Evolutionary conservation across 2,113 vertebrate species (phyloP).

Genomic region (Brachypteracias leptosomus): DNA sequence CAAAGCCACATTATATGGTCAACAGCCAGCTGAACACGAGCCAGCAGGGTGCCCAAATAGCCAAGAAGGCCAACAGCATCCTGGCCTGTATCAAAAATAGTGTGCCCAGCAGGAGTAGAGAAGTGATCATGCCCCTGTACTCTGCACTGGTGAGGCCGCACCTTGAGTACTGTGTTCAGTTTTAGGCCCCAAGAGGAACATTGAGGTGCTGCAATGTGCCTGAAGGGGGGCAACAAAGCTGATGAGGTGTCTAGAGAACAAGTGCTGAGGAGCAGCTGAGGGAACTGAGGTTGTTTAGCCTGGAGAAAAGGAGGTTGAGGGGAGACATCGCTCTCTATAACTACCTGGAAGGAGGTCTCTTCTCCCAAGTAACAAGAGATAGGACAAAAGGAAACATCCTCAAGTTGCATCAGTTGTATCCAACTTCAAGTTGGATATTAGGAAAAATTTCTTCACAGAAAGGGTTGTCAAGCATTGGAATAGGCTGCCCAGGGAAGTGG

Average conservation of each 20-base stretch:
- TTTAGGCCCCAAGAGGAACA: background rate
- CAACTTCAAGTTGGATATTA: background rate
- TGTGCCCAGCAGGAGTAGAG: background rate
- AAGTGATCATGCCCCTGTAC: too few species aligned
- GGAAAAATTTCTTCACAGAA: background rate
- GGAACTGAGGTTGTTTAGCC: background rate
- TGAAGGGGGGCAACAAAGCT: fast-evolving
- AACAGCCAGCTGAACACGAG: background rate
- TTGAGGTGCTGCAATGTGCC: background rate
- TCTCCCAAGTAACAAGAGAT: background rate
- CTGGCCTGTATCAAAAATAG: background rate
- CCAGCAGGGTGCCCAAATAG: background rate
- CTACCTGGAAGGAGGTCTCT: too few species aligned
- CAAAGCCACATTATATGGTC: background rate
- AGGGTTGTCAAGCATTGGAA: background rate
- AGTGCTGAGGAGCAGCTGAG: background rate
- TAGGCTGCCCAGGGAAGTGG: background rate
- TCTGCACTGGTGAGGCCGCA: background rate
- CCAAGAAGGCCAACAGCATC: background rate
- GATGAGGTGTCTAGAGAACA: background rate
- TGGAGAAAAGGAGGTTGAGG: background rate
- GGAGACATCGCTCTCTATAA: background rate
- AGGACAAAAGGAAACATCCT: background rate
- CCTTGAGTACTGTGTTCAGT: background rate
- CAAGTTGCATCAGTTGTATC: too few species aligned